Conservation (phyloP, 2,888 invertebrate species). For the Folsomia candida region DNA sequence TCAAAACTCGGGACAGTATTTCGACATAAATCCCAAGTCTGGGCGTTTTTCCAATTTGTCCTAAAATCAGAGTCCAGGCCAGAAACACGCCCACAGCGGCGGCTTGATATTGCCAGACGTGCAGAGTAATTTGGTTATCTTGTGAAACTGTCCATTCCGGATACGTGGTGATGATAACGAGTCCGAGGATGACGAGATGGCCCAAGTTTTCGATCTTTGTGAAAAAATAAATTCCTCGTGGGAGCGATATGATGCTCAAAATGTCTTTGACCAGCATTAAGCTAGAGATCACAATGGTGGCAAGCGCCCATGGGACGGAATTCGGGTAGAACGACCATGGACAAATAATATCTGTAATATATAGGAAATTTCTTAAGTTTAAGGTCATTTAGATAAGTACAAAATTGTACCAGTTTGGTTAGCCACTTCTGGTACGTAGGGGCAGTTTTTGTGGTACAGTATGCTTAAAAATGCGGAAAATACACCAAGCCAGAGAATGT, state of each 20-base stretch:
- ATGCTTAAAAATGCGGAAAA: constrained; percentile 31
- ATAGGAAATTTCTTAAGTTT: no score
- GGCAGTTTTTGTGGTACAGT: constrained; percentile 34
- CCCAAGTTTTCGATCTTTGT: constrained; percentile 36
- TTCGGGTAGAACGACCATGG: no score
- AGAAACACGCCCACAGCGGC: constrained; percentile 42
- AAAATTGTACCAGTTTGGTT: no score
- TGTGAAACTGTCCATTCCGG: constrained; percentile 11
- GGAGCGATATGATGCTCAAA: constrained; percentile 31
- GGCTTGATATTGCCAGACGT: constrained; percentile 38
- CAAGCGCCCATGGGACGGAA: neutral
- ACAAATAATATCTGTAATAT: no score
- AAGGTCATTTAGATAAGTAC: no score
- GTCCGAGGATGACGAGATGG: constrained; percentile 28
- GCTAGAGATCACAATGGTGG: constrained; percentile 14
- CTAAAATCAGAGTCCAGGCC: constrained; percentile 37
- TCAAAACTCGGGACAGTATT: constrained; percentile 34
- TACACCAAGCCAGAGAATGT: constrained; percentile 36
- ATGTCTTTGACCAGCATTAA: constrained; percentile 36
- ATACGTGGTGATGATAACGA: constrained; percentile 19
- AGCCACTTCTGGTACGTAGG: no score
- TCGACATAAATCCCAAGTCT: constrained; percentile 38
- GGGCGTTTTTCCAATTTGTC: constrained; percentile 38
- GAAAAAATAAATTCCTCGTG: constrained; percentile 24
- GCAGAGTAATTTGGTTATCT: constrained; percentile 14